These are phyloP conservation scores for Ornithorhynchus anatinus DNA, from an alignment of 2,113 vertebrate species.

Conservation along the genomic window DNA sequence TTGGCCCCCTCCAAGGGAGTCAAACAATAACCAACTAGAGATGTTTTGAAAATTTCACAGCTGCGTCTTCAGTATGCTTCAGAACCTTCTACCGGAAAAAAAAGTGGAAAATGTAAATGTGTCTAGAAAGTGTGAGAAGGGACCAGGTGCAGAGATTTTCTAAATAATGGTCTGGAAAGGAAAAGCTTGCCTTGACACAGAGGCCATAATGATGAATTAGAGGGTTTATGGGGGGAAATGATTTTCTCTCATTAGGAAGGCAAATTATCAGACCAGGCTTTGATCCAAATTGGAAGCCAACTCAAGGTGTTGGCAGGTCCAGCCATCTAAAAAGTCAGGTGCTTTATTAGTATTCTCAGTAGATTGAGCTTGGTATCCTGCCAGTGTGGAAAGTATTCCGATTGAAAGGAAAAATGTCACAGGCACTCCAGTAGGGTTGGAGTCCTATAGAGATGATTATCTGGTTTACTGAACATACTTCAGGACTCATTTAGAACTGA, in stretches of 20 bases:
- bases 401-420: background rate
- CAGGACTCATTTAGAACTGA: background rate
- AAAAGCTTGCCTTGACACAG: background rate
- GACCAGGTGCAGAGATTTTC: background rate
- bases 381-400: background rate
- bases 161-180: background rate
- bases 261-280: constrained; percentile 3
- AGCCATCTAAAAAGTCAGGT: background rate
- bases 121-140: background rate
- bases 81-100: background rate
- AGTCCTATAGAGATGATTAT: background rate
- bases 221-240: background rate
- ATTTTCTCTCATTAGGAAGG: constrained; percentile 4
- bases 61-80: background rate
- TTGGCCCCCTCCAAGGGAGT: background rate
- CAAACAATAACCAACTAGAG: background rate
- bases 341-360: background rate
- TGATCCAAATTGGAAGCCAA: constrained; percentile 8
- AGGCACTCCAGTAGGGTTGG: background rate
- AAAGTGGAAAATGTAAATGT: background rate
- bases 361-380: background rate
- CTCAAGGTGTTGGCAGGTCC: background rate
- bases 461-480: background rate
- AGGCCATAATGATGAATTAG: background rate
- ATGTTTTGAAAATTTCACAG: background rate